These are phyloP conservation scores for Kryptolebias marmoratus DNA, from an alignment of 2,113 vertebrate species.

Conservation along the genomic window DNA sequence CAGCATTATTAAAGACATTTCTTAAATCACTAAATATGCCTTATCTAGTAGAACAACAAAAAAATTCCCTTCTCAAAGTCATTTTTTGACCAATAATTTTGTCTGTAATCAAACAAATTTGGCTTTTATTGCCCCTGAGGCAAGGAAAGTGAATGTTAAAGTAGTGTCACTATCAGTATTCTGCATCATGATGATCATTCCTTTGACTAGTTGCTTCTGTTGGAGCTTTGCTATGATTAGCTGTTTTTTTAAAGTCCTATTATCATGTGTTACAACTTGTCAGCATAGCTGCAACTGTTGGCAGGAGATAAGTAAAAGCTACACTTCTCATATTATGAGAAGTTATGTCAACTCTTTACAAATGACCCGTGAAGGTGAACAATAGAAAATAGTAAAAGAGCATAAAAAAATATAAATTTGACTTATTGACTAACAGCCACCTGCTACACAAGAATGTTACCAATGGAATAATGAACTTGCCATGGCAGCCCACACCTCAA, in stretches of 20 bases:
- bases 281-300: neutral
- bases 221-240: slow-evolving; percentile 53
- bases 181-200: slow-evolving; percentile 64
- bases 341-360: slow-evolving; percentile 2
- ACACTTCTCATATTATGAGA: neutral
- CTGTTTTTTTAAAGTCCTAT: slow-evolving; percentile 1
- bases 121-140: slow-evolving; percentile 27
- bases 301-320: slow-evolving; percentile 23
- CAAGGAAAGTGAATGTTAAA: slow-evolving; percentile 20
- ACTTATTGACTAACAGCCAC: neutral
- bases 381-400: neutral
- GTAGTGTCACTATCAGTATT: slow-evolving; percentile 49
- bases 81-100: slow-evolving; percentile 12
- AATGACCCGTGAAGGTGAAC: slow-evolving; percentile 1
- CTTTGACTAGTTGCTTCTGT: slow-evolving; percentile 17
- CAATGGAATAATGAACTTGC: slow-evolving; percentile 14
- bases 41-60: slow-evolving; percentile 14
- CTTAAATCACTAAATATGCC: slow-evolving; percentile 12
- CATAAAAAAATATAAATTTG: neutral
- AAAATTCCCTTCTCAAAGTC: neutral
- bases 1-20: neutral
- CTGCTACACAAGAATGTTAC: slow-evolving; percentile 9
- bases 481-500: neutral
- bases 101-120: slow-evolving; percentile 12
- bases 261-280: slow-evolving; percentile 11